Evolutionary conservation across 2,888 invertebrate species (phyloP).

Genomic region (Marasmarcha lunaedactyla): DNA sequence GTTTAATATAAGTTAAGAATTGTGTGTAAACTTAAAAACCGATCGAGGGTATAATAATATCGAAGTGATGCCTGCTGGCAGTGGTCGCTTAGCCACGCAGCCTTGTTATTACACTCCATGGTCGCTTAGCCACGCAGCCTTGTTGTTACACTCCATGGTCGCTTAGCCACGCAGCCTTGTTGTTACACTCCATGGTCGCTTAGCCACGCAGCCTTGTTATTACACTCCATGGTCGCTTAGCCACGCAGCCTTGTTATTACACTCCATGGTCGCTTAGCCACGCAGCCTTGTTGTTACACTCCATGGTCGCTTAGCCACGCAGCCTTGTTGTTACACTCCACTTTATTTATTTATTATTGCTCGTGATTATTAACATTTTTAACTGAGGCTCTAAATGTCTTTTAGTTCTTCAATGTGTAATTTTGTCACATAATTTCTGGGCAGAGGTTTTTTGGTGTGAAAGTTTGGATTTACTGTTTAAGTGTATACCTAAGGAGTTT

Average conservation of each 20-base stretch:
- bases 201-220: conserved; percentile 54
- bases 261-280: conserved; percentile 60
- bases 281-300: conserved; percentile 61
- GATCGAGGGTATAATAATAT: conserved; percentile 40
- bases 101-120: conserved; percentile 67
- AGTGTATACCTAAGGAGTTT: no score
- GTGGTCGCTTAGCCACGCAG: conserved; percentile 50
- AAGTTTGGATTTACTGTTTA: no score
- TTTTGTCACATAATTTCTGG: no score
- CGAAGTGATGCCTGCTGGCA: conserved; percentile 15
- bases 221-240: conserved; percentile 65
- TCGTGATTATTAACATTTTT: conserved; percentile 31
- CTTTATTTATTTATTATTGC: conserved; percentile 66
- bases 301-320: conserved; percentile 54
- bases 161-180: conserved; percentile 52
- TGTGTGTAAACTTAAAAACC: conserved; percentile 60
- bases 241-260: conserved; percentile 60
- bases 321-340: conserved; percentile 65
- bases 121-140: conserved; percentile 53
- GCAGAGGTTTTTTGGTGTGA: no score
- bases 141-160: conserved; percentile 69
- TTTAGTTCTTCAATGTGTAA: conserved; percentile 7
- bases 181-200: conserved; percentile 68
- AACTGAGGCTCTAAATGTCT: conserved; percentile 22
- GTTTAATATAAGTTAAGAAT: conserved; percentile 62